Conservation (phyloP, 2,797 vertebrate species). For the Antennarius maculatus region DNA sequence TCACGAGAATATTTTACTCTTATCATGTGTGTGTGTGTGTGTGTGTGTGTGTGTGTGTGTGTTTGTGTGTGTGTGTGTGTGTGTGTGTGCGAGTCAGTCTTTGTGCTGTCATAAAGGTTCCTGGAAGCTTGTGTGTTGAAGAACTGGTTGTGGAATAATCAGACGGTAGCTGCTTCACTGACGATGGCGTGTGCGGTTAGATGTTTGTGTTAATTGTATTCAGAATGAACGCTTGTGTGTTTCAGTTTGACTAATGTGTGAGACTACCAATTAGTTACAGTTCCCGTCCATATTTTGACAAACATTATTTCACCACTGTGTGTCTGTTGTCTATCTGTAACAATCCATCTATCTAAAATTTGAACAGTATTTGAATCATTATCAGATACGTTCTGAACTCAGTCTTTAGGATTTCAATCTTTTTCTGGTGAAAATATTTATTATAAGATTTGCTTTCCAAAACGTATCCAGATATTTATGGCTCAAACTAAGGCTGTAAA, state of each 20-base stretch:
- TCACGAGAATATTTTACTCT: slow-evolving; percentile 1
- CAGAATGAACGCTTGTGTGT: slow-evolving; percentile 27
- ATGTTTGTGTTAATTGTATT: slow-evolving; percentile 29
- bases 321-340: no score
- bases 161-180: slow-evolving; percentile 16
- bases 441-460: background rate
- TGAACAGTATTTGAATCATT: background rate
- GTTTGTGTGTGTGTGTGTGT: background rate
- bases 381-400: background rate
- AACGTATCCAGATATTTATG: background rate
- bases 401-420: background rate
- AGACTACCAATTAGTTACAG: background rate
- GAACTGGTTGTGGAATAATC: slow-evolving; percentile 34
- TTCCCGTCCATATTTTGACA: background rate
- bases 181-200: slow-evolving; percentile 16
- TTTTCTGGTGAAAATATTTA: background rate
- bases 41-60: background rate
- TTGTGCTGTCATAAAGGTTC: slow-evolving; percentile 7
- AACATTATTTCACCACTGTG: background rate
- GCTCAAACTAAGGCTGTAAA: background rate
- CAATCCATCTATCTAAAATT: no score
- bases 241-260: background rate
- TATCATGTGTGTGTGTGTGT: slow-evolving; percentile 9
- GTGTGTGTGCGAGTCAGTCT: background rate
- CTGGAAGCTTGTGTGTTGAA: slow-evolving; percentile 14